phyloP scores from a whole-genome alignment of 2,113 vertebrate species.

The Siniperca knerii region DNA sequence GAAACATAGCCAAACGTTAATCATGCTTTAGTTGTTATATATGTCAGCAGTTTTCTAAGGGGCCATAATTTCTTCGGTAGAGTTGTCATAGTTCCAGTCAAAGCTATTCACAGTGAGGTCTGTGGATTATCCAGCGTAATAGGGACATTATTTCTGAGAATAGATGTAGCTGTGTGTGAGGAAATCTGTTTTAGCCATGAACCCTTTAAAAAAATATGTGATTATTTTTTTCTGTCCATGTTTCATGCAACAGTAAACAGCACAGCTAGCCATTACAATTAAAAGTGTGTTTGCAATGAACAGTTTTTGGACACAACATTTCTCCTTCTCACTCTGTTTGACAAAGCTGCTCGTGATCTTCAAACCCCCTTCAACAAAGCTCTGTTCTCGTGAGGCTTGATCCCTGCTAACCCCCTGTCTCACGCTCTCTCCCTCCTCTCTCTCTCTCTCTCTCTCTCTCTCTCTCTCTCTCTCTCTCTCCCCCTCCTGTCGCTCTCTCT shows the following conservation, averaged over 20 bases:
- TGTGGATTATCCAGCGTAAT: not conserved
- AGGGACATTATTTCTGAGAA: not conserved
- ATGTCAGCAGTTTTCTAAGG: not conserved
- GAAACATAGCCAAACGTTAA: not conserved
- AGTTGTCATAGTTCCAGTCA: not conserved
- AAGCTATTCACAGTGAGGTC: not conserved
- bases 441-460: conserved; percentile 3
- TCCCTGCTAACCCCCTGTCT: conserved; percentile 57
- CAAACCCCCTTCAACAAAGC: conserved; percentile 80
- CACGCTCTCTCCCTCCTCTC: conserved; percentile 30
- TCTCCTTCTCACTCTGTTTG: conserved; percentile 57
- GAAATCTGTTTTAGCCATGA: not conserved
- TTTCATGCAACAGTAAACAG: conserved; percentile 28
- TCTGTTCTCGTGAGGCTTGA: conserved; percentile 73
- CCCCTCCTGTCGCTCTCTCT: conserved; percentile 38
- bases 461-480: conserved; percentile 43
- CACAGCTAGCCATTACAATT: not conserved
- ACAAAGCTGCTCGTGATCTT: conserved; percentile 80
- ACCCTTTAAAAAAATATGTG: not conserved
- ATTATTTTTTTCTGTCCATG: not conserved
- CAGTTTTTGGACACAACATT: conserved; percentile 57
- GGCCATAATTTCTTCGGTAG: not conserved
- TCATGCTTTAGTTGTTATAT: too few species aligned
- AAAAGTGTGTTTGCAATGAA: conserved; percentile 6
- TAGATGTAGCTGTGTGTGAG: not conserved